Evolutionary conservation across 35 echinoderm and acorn worm species (phyloP), one percentile per base, ranked within the genome.

Genomic region (Acanthaster planci): DNA sequence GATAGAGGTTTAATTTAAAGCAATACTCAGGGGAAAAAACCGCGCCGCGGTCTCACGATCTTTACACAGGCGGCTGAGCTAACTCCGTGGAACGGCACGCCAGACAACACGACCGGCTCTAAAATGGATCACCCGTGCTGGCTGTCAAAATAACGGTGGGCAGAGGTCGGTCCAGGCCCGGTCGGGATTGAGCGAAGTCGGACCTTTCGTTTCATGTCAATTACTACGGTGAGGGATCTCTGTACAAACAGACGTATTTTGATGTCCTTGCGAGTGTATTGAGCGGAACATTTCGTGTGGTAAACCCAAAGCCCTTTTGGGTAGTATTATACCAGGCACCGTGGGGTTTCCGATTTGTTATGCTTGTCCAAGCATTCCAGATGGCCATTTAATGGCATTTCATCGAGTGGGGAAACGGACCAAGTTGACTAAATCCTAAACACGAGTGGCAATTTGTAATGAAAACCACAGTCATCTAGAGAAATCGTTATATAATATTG

Each of bases 141-240:
- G 64, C 64, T 72, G 64, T 72, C 64, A 72, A 72, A 72, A 72
- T 72, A 72, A 72, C 64, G 64, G 64, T 26, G 64, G 64, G 64
- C 18, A 29, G 14, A 34, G 34, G 64, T 72, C 42, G 64, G 64
- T 34, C n/a, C 64, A 72, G 64, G 30, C 64, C 22, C 64, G 64
- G 64, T 72, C 64, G 34, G 34, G 64, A 72, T 47, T 47, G 12
- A 47, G 12, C 64, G 64, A 12, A 72, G 14, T 2, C 64, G 64
- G 64, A 5, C 34, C 14, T 26, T 3, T 27, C 64, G 64, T 31
- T 12, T 72, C 18, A 34, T 26, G 19, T 72, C 64, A 72, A 72
- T 72, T 72, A 72, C 64, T 31, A 47, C 42, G 42, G 42, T 47
- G 4, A 26, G 64, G 10, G 64, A 72, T 72, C 64, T 72, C 30